Base-by-base conservation (phyloP, 2,888 invertebrate species). In the Unio delphinus region DNA sequence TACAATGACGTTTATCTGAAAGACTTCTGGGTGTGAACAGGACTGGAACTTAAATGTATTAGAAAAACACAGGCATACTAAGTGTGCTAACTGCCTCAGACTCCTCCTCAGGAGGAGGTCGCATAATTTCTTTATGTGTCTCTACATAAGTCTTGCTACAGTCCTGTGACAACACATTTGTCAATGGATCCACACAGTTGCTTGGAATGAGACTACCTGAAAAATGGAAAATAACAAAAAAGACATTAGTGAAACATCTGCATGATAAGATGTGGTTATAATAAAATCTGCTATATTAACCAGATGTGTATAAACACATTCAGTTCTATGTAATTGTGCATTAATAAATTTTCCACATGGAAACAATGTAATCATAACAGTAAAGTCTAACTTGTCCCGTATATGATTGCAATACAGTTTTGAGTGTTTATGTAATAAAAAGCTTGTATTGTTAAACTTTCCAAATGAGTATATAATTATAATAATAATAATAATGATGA, bases 121-220 rank as follows among this genome's bases (percentile, higher is more conserved):
- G 68, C 55, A 65, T 60, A 56, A 71, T 65, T 15, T 64, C 74
- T 23, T 55, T 61, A 57, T 85, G 84, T 70, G 81, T 84, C 70
- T 85, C 83, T 20, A 79, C 82, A 73, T 80, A 83, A 26, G 81
- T 82, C 61, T 82, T 80, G 55, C 80, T 79, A 55, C 84, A 83
- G 72, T 82, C 83, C 65, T 85, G 79, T 56, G 79, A 78, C 75
- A 89, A 75, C 17, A 86, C 82, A 61, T 84, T 80, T 68, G 80
- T 80, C 68, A 89, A 74, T n/a, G 86, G 76, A 23, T 75, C 72
- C 55, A 89, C 83, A 74, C 83, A 84, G 76, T 83, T 85, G 30
- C 79, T 69, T 30, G 89, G 89, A 67, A 89, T 89, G 61, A 89
- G 76, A 76, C 86, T 89, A 67, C 89, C 88, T 88, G 92, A 28